Percentiles rank a stretch among this genome's conserved stretches.
Evolutionary conservation across 2,888 invertebrate genomes (phyloP).

Genomic region (Agrypnus murinus): DNA sequence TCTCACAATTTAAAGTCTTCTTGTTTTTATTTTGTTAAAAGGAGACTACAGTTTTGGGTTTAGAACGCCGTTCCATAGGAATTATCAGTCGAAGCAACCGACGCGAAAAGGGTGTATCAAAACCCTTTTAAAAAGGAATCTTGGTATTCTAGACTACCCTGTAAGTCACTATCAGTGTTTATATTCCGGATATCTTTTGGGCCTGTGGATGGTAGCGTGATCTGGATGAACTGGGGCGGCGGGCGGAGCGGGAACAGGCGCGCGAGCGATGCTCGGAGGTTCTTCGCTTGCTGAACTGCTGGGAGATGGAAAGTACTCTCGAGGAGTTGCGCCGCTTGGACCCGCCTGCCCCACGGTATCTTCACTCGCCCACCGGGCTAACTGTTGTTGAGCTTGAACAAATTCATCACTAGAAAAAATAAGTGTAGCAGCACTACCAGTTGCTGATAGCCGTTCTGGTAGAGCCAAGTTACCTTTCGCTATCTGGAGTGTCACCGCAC

Average conservation of each 20-base stretch:
- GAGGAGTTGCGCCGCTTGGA: slow-evolving; percentile 71
- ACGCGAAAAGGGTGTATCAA: slow-evolving; percentile 29
- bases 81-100: slow-evolving; percentile 51
- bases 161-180: slow-evolving; percentile 80
- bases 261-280: slow-evolving; percentile 74
- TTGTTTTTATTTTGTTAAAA: slow-evolving; percentile 18
- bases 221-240: slow-evolving; percentile 65
- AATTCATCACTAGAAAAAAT: slow-evolving; percentile 97
- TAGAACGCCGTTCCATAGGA: slow-evolving; percentile 47
- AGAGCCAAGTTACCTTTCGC: slow-evolving; percentile 81
- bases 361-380: slow-evolving; percentile 96
- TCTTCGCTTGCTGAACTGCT: slow-evolving; percentile 73
- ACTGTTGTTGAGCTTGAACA: slow-evolving; percentile 97
- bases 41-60: slow-evolving; percentile 38
- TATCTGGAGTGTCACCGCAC: slow-evolving; percentile 88
- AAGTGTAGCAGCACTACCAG: slow-evolving; percentile 82
- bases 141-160: slow-evolving; percentile 60
- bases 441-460: slow-evolving; percentile 57
- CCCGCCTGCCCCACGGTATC: slow-evolving; percentile 74
- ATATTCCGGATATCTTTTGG: slow-evolving; percentile 83
- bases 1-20: slow-evolving; percentile 33
- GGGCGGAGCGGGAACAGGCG: slow-evolving; percentile 71
- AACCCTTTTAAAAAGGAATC: slow-evolving; percentile 37
- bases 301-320: slow-evolving; percentile 76
- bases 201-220: slow-evolving; percentile 74